Evolutionary conservation across 1,140 invertebrate genomes (phyloP), one percentile per base, ranked within the genome.

Genomic region (Zelostemma sp.): DNA sequence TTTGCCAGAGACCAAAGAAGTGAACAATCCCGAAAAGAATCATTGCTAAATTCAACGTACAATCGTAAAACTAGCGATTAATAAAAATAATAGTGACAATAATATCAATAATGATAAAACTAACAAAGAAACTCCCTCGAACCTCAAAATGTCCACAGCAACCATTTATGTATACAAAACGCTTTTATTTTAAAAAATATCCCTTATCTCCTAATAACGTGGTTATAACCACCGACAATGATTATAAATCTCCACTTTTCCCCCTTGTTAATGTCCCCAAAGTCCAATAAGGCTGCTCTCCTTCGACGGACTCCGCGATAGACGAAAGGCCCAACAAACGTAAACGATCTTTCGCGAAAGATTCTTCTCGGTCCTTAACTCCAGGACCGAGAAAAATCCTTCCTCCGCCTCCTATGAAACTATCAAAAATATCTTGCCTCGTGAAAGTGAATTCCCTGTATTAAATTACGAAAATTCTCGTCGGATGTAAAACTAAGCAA

Each of bases 361-460:
- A 21, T 12, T 40, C 11, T 40, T 31, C 5, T 31, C 11, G 11
- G 28, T 53, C 57, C 60, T 51, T 53, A 68, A 62, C 62, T 31
- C 11, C 58, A 63, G 55, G 59, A 58, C 31, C 25, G 35, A 35
- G 43, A 33, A 28, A 49, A 40, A 35, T 58, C 31, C 1, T 14
- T 31, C 28, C 5, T 31, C 28, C 76, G 75, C 68, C 69, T 72
- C 69, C 85, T 86, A 87, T 87, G 85, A 87, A 87, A 86, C 85
- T 87, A 87, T 86, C 85, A 86, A 87, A 87, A 87, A 87, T 87
- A 87, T 86, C 81, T 83, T 82, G 82, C 85, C 80, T 83, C 82
- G 74, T 81, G n/a, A n/a, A n/a, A n/a, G n/a, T n/a, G n/a, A n/a
- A 25, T 25, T 4, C 8, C 21, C 21, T 25, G 21, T 25, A 25